phyloP scores from a whole-genome alignment of 2,888 invertebrate species.

The Euplagia quadripunctaria region DNA sequence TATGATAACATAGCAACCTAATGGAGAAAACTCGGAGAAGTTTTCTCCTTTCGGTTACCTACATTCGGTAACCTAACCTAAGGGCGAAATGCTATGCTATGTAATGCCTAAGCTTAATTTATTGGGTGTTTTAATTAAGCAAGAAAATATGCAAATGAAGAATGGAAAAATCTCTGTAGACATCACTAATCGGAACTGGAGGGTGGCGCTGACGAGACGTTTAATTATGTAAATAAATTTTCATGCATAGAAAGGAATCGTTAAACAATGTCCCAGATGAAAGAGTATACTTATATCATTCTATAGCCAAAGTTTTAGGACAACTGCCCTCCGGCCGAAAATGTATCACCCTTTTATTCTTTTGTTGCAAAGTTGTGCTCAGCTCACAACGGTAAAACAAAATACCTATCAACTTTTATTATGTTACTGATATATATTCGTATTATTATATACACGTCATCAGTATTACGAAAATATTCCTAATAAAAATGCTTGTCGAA shows the following conservation, averaged over 20 bases:
- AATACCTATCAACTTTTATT: conserved; percentile 14
- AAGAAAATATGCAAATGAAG: conserved; percentile 79
- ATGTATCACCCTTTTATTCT: conserved; percentile 68
- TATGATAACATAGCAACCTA: conserved; percentile 19
- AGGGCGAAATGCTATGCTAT: conserved; percentile 26
- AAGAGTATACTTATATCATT: conserved; percentile 61
- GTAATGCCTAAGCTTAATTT: conserved; percentile 22
- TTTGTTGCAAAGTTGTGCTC: conserved; percentile 53
- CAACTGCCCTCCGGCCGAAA: conserved; percentile 71
- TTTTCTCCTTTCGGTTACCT: no score
- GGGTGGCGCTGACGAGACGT: conserved; percentile 70
- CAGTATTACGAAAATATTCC: conserved; percentile 3
- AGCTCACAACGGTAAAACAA: conserved; percentile 43
- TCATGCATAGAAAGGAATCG: conserved; percentile 81
- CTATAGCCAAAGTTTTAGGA: conserved; percentile 77
- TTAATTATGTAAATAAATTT: conserved; percentile 86
- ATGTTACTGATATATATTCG: neutral
- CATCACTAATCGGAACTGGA: conserved; percentile 80
- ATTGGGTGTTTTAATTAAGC: conserved; percentile 64
- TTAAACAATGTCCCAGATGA: conserved; percentile 83
- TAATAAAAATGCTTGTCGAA: conserved; percentile 20
- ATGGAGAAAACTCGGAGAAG: neutral
- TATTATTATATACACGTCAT: neutral
- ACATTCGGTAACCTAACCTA: neutral
- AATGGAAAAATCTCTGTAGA: conserved; percentile 75